These are phyloP conservation scores for Acronicta psi DNA, from an alignment of 2,888 invertebrate species.

Conservation along the genomic window DNA sequence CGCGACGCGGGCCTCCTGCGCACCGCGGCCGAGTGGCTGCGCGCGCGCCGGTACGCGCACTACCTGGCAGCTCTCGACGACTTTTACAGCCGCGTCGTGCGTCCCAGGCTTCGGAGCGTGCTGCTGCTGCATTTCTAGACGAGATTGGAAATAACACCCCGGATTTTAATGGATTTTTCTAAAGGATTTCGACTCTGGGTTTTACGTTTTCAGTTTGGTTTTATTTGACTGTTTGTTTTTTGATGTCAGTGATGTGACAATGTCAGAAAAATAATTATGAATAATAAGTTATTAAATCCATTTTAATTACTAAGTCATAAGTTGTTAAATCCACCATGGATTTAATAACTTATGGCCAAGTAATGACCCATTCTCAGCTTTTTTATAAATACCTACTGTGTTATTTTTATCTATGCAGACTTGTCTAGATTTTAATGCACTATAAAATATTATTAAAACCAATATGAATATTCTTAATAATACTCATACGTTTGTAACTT, in stretches of 20 bases:
- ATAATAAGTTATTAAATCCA: too few species aligned
- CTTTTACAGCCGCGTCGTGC: constrained; percentile 78
- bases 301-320: too few species aligned
- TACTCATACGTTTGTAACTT: too few species aligned
- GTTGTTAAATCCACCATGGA: too few species aligned
- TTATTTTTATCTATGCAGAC: too few species aligned
- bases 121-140: constrained; percentile 79
- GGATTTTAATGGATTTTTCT: constrained; percentile 26
- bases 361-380: too few species aligned
- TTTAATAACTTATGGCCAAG: too few species aligned
- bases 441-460: not conserved
- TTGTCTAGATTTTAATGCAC: not conserved
- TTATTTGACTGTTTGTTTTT: not conserved
- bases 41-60: constrained; percentile 70
- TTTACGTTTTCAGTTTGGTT: not conserved
- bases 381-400: too few species aligned
- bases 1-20: constrained; percentile 58
- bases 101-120: constrained; percentile 76
- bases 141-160: not conserved
- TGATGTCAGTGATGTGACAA: too few species aligned
- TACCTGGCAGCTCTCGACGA: constrained; percentile 72
- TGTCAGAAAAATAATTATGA: too few species aligned
- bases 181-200: constrained; percentile 36
- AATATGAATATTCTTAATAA: not conserved
- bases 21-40: constrained; percentile 70